phyloP scores from a whole-genome alignment of 2,888 invertebrate genomes.

The Eupsilia transversa region DNA sequence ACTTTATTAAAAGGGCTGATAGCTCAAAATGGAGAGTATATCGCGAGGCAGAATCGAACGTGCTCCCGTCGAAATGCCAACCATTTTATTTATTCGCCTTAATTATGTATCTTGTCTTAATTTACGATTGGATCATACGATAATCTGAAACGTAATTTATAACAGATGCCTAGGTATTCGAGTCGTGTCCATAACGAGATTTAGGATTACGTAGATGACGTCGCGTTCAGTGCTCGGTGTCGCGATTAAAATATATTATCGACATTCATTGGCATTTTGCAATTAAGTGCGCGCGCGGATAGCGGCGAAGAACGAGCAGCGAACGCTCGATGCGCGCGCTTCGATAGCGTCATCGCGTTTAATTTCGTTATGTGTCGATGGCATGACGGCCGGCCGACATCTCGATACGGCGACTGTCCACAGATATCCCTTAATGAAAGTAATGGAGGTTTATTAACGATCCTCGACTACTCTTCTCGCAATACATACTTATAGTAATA shows the following conservation, averaged over 20 bases:
- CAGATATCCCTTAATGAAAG: slow-evolving; percentile 90
- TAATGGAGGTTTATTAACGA: slow-evolving; percentile 90
- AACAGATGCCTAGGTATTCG: slow-evolving; percentile 89
- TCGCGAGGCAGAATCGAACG: slow-evolving; percentile 87
- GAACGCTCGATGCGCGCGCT: slow-evolving; percentile 83
- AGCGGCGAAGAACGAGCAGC: slow-evolving; percentile 73
- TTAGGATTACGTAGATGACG: slow-evolving; percentile 88
- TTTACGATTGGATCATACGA: slow-evolving; percentile 91
- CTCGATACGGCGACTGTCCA: slow-evolving; percentile 88
- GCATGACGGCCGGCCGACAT: slow-evolving; percentile 87
- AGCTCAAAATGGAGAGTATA: slow-evolving; percentile 87
- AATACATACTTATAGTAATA: slow-evolving; percentile 83
- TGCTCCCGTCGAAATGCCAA: slow-evolving; percentile 91
- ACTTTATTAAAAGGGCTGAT: slow-evolving; percentile 89
- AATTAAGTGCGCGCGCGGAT: slow-evolving; percentile 85
- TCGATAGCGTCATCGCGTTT: slow-evolving; percentile 89
- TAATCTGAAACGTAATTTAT: slow-evolving; percentile 90
- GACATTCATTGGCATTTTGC: slow-evolving; percentile 87
- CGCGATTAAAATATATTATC: slow-evolving; percentile 88
- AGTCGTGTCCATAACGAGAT: slow-evolving; percentile 89
- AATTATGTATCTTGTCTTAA: slow-evolving; percentile 91
- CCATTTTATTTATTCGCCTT: slow-evolving; percentile 91
- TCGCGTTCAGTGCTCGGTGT: slow-evolving; percentile 77
- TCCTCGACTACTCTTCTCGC: slow-evolving; percentile 84
- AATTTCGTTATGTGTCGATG: slow-evolving; percentile 88